Evolutionary conservation across 1,140 invertebrate genomes (phyloP), one percentile per base, ranked within the genome.

Genomic region (Atta colombica): DNA sequence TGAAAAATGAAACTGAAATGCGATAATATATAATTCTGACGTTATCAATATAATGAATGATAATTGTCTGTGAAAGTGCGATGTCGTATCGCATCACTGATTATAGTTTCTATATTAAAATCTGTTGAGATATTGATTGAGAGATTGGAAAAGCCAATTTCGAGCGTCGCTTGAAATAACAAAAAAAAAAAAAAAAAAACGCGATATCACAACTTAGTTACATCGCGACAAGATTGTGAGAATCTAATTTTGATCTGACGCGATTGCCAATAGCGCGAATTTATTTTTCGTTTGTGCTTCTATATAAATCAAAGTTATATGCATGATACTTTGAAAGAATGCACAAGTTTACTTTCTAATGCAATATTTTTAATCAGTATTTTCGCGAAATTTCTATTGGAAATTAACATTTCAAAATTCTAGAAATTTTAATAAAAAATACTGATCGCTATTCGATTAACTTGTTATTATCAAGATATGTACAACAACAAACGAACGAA

Each of bases 141-240:
- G 39, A 66, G 60, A 53, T 53, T 21, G 63, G 25, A 71, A 81
- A 69, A 69, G 31, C 49, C 18, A 25, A 25, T 25, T 25, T 25
- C 25, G 25, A 25, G 25, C 25, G 66, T 21, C 5, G 18, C 25
- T 31, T 2, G n/a, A 51, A 51, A 78, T 78, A 28, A 18, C 3
- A 25, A 65, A 81, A 77, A 25, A 65, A 81, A n/a, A n/a, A 25
- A 65, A 81, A 77, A 25, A 77, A 81, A 60, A 71, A 28, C 21
- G 21, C 21, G 10, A 3, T 39, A 28, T 69, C 31, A 68, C 25
- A 45, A 21, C 28, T 6, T 2, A n/a, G 49, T 28, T 3, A 31
- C 45, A 35, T 35, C 31, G 53, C 18, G 18, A 77, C 18, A n/a
- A 14, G n/a, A 71, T 58, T 58, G 65, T 28, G 51, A 81, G 35